Base-by-base conservation (phyloP, 2,113 vertebrate species). In the Neodon shergylaensis region DNA sequence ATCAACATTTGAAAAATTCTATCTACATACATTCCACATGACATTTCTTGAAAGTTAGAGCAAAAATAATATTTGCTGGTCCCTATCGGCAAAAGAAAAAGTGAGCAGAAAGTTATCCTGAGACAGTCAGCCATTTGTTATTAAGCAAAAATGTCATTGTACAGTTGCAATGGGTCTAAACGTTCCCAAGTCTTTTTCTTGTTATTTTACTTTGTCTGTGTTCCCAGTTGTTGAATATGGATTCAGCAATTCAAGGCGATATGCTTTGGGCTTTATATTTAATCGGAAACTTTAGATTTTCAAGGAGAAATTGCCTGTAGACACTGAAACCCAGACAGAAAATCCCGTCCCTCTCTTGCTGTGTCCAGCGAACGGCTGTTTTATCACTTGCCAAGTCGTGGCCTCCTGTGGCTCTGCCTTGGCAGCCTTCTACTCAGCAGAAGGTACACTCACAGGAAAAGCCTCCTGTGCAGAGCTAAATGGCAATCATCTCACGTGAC, bases 341-440 rank as follows among this genome's bases (percentile, higher is more conserved):
- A 97, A 65, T 94, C 96, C 98, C 97, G 87, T 96, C 88, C 85
- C 17, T 93, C 96, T 97, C 97, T 91, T 96, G 97, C 97, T 96
- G 88, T 98, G 92, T 96, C 92, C 95, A 94, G 82, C 44, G 97
- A 96, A 83, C 90, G 94, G 65, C 22, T 70, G 90, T 96, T 98
- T 98, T 93, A 95, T 98, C 97, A 6, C 82, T 97, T 93, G 98
- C 98, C 98, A 98, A 97, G 49, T 94, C 78, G 61, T 91, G 96
- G 95, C 98, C 98, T 98, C 98, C 98, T 98, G 98, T 98, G 96
- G 97, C 91, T 97, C 89, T 87, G 96, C 85, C 94, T 97, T 98
- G 97, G 98, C 98, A 97, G 87, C 78, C 72, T 52, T 95, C 94
- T 94, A 84, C 86, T 97, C 92, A 95, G 93, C 95, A 0, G 97